Conservation (phyloP, 2,797 vertebrate species). For the Aplochiton taeniatus region DNA sequence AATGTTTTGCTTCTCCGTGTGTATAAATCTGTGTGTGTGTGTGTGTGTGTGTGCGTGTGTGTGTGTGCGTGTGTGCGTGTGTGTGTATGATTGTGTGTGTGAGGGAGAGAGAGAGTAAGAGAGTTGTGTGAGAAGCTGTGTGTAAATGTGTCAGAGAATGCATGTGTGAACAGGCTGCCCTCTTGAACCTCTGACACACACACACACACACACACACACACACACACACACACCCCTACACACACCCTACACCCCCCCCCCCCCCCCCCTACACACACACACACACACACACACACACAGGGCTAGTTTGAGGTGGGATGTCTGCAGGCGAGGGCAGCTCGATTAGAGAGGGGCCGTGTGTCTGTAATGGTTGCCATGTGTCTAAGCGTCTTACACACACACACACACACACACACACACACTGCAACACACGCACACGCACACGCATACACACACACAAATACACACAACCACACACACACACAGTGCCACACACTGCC, state of each 20-base stretch:
- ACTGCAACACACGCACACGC: slow-evolving; percentile 44
- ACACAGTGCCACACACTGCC: slow-evolving; percentile 42
- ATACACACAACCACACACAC: no score
- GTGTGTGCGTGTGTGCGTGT: no score
- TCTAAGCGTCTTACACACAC: slow-evolving; percentile 62
- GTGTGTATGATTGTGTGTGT: no score
- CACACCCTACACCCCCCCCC: no score
- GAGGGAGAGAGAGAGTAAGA: no score
- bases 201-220: slow-evolving; percentile 57
- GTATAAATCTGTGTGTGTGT: slow-evolving; percentile 16
- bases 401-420: slow-evolving; percentile 28
- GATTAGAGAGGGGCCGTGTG: slow-evolving; percentile 78
- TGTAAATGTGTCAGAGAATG: slow-evolving; percentile 68
- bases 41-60: background rate
- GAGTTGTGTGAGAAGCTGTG: no score
- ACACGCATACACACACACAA: no score
- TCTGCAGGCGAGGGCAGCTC: slow-evolving; percentile 77
- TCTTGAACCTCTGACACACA: slow-evolving; percentile 77
- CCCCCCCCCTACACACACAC: slow-evolving; percentile 44
- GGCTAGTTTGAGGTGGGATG: slow-evolving; percentile 74
- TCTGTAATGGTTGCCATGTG: slow-evolving; percentile 85
- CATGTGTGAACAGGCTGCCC: slow-evolving; percentile 80
- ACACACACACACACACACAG: slow-evolving; percentile 45
- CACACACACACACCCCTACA: slow-evolving; percentile 49
- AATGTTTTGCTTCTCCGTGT: no score